phyloP scores from a whole-genome alignment of 2,888 invertebrate species.

The Invenusta paracnida region DNA sequence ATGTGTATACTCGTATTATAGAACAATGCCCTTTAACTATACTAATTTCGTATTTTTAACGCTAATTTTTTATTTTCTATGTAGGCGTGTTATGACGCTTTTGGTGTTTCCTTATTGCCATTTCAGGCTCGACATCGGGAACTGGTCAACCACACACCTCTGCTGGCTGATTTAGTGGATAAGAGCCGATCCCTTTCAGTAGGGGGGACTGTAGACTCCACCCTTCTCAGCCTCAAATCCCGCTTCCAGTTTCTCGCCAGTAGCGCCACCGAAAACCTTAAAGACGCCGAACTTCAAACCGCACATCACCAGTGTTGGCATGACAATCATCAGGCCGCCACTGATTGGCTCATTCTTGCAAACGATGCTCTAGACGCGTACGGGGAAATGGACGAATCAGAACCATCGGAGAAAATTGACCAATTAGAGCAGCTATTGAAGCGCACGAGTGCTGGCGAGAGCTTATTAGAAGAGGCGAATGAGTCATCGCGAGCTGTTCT shows the following conservation, averaged over 20 bases:
- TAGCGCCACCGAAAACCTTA: neutral
- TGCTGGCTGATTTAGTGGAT: neutral
- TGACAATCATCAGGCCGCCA: neutral
- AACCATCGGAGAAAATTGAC: neutral
- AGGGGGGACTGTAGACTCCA: neutral
- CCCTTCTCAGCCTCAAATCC: neutral
- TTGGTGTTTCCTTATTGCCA: no score
- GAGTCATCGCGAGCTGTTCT: neutral
- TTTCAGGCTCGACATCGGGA: neutral
- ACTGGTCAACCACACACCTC: neutral
- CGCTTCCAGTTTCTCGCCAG: neutral
- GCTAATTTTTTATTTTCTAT: no score
- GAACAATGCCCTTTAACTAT: no score
- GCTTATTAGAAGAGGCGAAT: neutral
- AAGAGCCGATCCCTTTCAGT: neutral
- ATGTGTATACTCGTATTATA: no score
- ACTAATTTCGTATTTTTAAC: no score
- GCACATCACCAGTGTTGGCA: neutral
- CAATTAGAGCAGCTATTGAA: no score
- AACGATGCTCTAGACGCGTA: neutral
- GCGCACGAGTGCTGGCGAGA: neutral
- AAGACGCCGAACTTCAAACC: neutral
- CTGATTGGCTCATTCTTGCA: neutral
- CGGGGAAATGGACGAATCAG: neutral
- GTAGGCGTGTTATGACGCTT: no score